These are phyloP conservation scores for Bujurquina vittata DNA, from an alignment of 2,113 vertebrate species.

Conservation along the genomic window DNA sequence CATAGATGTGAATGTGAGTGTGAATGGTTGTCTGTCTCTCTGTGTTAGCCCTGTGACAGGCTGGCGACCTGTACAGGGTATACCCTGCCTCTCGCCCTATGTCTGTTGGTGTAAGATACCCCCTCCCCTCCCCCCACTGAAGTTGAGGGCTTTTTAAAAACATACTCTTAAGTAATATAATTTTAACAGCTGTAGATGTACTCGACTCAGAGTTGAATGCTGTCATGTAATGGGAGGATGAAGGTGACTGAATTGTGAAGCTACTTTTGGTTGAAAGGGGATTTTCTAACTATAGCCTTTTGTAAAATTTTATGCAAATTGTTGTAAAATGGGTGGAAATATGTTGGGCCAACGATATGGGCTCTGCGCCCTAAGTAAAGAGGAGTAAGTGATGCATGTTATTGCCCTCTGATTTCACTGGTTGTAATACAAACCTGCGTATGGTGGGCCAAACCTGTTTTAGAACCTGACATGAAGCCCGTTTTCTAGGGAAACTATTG, in stretches of 20 bases:
- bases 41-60: too few species aligned
- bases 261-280: neutral
- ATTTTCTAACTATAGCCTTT: neutral
- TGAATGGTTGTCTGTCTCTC: too few species aligned
- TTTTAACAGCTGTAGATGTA: neutral
- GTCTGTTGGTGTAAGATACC: too few species aligned
- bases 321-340: neutral
- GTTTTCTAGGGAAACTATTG: neutral
- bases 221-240: neutral
- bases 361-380: neutral
- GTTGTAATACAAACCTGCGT: neutral
- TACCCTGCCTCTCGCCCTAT: too few species aligned
- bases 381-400: neutral
- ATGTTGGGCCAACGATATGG: neutral
- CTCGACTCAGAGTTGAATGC: too few species aligned
- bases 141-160: neutral
- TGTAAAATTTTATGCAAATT: neutral
- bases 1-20: too few species aligned
- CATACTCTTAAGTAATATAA: neutral
- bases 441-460: neutral
- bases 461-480: neutral
- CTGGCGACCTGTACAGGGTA: too few species aligned
- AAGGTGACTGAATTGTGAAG: neutral
- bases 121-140: too few species aligned
- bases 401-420: neutral